Conservation (phyloP, 2,888 invertebrate genomes). For the Ischnus inquisitorius region DNA sequence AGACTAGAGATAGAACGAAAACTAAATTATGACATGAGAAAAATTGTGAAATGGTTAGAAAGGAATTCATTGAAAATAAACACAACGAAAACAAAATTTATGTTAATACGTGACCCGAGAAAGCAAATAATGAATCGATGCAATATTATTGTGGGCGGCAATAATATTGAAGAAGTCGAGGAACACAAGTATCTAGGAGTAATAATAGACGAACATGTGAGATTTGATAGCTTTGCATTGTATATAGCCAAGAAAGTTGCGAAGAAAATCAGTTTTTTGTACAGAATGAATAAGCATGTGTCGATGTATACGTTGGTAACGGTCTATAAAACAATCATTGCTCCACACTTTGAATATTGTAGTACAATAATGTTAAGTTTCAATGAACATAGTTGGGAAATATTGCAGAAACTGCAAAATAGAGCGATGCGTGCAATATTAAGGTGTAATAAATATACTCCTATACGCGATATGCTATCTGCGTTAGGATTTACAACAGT, state of each 20-base stretch:
- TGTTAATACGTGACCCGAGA: conserved; percentile 1
- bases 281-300: conserved; percentile 49
- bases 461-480: background rate
- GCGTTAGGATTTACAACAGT: conserved; percentile 6
- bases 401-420: background rate
- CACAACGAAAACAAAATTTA: conserved; percentile 17
- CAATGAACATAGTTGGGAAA: background rate
- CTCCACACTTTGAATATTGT: conserved; percentile 67
- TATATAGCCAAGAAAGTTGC: conserved; percentile 48
- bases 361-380: conserved; percentile 46
- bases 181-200: conserved; percentile 55
- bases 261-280: conserved; percentile 61
- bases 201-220: conserved; percentile 53
- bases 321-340: conserved; percentile 62
- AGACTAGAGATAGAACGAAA: conserved; percentile 4
- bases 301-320: conserved; percentile 5
- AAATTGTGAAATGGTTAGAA: background rate
- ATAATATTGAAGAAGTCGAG: background rate
- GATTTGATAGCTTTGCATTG: conserved; percentile 38
- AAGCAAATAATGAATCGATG: background rate
- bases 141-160: background rate
- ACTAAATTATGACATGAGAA: background rate
- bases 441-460: background rate
- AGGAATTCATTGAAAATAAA: background rate
- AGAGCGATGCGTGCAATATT: background rate